Base-by-base conservation (phyloP, 2,113 vertebrate species). In the Myrmophylax atrothorax region DNA sequence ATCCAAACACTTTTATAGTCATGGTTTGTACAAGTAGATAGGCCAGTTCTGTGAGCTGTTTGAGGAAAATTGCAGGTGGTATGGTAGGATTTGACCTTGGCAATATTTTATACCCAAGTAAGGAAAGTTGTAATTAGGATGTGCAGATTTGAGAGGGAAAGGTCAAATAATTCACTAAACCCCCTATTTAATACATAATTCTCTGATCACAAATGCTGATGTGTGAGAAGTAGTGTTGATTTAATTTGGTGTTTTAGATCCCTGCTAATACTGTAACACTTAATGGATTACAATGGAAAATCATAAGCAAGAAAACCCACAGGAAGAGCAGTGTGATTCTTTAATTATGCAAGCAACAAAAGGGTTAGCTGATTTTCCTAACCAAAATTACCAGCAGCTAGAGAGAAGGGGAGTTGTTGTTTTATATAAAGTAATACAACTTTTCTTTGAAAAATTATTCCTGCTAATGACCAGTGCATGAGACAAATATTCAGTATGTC, bases 201-300 rank as follows among this genome's bases (percentile, higher is more conserved):
- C 26, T 37, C 58, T 87, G 55, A 63, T 72, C 44, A 63, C 77
- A 95, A 91, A 56, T 78, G 86, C 94, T 97, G 91, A 93, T 53
- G 18, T 69, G 35, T 73, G 70, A 96, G 84, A 94, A 95, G 78
- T 55, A 84, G 53, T 92, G 68, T 86, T 96, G 96, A 97, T 97
- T 96, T 87, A 77, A 95, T 83, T 77, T 73, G 35, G 40, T 62
- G 37, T 18, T 82, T 93, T 94, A 89, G 84, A 92, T 82, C 77
- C 69, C 84, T 89, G 82, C 90, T 97, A 92, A 96, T 79, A 73
- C 58, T 6, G 5, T 94, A 96, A 87, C 89, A 90, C 67, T 76
- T 93, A 96, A 97, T 96, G 89, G 89, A 87, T 95, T 92, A 78
- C 89, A 90, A 56, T 93, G 76, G 79, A 90, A 95, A 91, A 20